Conservation (phyloP, 2,113 vertebrate genomes). For the Vombatus ursinus region DNA sequence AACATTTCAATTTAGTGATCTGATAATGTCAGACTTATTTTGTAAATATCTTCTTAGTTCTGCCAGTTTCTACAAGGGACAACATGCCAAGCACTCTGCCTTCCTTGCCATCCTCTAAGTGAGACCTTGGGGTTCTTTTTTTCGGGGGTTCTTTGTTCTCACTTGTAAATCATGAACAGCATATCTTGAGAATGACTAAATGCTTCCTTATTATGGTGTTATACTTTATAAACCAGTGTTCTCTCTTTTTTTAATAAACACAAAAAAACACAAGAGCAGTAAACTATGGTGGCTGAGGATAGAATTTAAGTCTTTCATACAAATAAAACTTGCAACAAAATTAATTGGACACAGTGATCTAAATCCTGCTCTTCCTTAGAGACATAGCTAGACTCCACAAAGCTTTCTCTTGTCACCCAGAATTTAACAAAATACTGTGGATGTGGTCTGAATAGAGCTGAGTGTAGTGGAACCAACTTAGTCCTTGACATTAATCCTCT, state of each 20-base stretch:
- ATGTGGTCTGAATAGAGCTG: background rate
- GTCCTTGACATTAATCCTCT: background rate
- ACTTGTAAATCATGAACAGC: background rate
- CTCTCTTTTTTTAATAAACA: background rate
- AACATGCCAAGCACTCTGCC: conserved; percentile 17
- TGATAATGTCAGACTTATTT: conserved; percentile 43
- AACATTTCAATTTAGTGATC: conserved; percentile 54
- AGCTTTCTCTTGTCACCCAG: background rate
- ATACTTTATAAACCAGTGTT: background rate
- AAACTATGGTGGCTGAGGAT: background rate
- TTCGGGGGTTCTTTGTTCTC: background rate
- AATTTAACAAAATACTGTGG: background rate
- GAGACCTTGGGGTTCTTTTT: background rate
- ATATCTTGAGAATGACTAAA: background rate
- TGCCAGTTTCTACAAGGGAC: conserved; percentile 12
- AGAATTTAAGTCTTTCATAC: no score
- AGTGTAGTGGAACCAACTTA: background rate
- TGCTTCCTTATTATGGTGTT: background rate
- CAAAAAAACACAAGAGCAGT: background rate
- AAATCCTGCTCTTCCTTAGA: background rate
- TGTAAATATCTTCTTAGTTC: conserved; percentile 17
- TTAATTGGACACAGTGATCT: background rate
- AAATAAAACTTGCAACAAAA: background rate
- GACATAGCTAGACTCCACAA: background rate
- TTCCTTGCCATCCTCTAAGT: background rate